phyloP scores from a whole-genome alignment of 2,888 invertebrate genomes.

The Hirudinaria manillensis region DNA sequence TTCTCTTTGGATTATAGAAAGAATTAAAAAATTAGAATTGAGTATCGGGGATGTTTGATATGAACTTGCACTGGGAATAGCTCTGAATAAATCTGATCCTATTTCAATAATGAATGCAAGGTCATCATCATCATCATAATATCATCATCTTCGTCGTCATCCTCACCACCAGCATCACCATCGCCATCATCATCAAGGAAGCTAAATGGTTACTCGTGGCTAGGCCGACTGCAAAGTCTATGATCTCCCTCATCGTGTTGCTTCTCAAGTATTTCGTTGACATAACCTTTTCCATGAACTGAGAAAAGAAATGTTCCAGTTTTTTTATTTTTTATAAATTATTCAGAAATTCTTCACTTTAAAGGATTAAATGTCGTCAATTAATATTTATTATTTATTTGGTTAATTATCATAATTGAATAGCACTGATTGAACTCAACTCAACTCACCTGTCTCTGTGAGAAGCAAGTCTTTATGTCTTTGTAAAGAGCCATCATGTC shows the following conservation, averaged over 20 bases:
- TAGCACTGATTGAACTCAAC: background rate
- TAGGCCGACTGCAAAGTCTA: background rate
- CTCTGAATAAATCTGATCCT: no score
- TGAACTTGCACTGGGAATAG: no score
- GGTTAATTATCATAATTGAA: background rate
- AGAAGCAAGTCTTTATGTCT: constrained; percentile 50
- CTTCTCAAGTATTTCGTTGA: background rate
- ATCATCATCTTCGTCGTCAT: no score
- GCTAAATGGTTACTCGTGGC: background rate
- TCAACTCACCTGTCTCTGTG: constrained; percentile 48
- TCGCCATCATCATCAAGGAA: no score
- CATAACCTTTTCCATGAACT: constrained; percentile 10
- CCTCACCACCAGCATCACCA: no score
- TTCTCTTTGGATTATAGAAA: no score
- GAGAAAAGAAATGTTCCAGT: background rate
- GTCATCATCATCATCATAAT: no score
- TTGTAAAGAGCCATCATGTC: constrained; percentile 39
- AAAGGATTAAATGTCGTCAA: background rate
- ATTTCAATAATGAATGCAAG: no score
- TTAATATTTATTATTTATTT: background rate
- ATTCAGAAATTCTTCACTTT: background rate
- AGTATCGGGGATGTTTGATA: no score
- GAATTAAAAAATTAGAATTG: no score
- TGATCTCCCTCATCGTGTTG: constrained; percentile 25
- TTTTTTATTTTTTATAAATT: background rate